Percentiles rank a stretch among this genome's conserved stretches.
Evolutionary conservation across 2,888 invertebrate genomes (phyloP).

Genomic region (Drosophila diplacantha): DNA sequence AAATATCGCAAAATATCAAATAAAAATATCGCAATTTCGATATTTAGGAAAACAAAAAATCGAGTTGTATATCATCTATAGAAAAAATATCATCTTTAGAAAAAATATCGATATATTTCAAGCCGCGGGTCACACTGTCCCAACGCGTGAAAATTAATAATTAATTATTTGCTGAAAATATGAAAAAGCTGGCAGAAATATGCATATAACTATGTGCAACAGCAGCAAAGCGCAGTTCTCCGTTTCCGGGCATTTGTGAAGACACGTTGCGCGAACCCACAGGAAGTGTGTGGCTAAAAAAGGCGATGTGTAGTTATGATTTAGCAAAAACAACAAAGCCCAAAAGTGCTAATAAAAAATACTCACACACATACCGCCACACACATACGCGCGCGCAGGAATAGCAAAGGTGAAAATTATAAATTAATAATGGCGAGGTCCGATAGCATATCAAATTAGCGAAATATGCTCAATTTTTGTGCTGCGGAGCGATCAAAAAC

Average conservation of each 20-base stretch:
- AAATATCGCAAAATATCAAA: too few relatives aligned
- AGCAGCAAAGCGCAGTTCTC: slow-evolving; percentile 45
- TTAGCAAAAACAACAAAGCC: slow-evolving; percentile 66
- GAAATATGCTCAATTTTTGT: slow-evolving; percentile 65
- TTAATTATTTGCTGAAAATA: slow-evolving; percentile 53
- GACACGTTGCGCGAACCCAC: slow-evolving; percentile 53
- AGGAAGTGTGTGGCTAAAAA: slow-evolving; percentile 61
- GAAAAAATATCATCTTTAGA: too few relatives aligned
- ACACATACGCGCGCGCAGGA: slow-evolving; percentile 20
- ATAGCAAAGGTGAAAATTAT: slow-evolving; percentile 67
- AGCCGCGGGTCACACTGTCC: slow-evolving; percentile 13
- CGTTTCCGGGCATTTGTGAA: slow-evolving; percentile 40
- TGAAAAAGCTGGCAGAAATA: slow-evolving; percentile 41
- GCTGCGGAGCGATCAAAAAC: slow-evolving; percentile 63
- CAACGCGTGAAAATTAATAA: slow-evolving; percentile 53
- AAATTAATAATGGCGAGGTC: slow-evolving; percentile 65
- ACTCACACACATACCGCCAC: slow-evolving; percentile 33
- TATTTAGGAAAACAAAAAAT: too few relatives aligned
- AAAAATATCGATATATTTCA: neutral
- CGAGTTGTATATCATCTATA: too few relatives aligned
- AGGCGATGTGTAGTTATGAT: slow-evolving; percentile 67
- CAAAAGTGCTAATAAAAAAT: slow-evolving; percentile 50
- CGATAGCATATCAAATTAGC: slow-evolving; percentile 68
- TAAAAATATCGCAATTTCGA: too few relatives aligned
- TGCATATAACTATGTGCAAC: slow-evolving; percentile 47